These are phyloP conservation scores for Therioaphis trifolii DNA, from an alignment of 2,888 invertebrate species.

Conservation along the genomic window DNA sequence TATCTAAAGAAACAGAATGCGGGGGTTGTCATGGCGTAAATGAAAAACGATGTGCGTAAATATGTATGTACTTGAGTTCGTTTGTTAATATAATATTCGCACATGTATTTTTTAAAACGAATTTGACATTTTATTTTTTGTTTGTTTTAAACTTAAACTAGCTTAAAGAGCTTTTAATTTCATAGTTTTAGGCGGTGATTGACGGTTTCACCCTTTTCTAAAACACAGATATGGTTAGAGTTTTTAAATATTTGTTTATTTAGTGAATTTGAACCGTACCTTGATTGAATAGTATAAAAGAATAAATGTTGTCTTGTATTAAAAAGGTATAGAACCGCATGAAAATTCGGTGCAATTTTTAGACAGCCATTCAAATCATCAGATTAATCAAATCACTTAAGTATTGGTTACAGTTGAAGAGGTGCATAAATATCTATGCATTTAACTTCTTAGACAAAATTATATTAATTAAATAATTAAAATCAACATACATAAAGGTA, in stretches of 20 bases:
- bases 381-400: slow-evolving; percentile 15
- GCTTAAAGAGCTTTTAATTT: too few relatives aligned
- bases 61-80: background rate
- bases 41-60: background rate
- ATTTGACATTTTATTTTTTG: too few relatives aligned
- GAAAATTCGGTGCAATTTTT: background rate
- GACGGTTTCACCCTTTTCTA: too few relatives aligned
- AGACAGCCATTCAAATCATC: background rate
- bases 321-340: too few relatives aligned
- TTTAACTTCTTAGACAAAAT: background rate
- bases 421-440: slow-evolving; percentile 9
- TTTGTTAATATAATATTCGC: background rate
- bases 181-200: too few relatives aligned
- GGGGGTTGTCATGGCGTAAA: background rate
- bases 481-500: slow-evolving; percentile 12
- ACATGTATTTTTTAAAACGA: too few relatives aligned
- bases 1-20: background rate
- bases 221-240: too few relatives aligned
- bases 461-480: slow-evolving; percentile 33
- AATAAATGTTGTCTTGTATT: too few relatives aligned
- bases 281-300: too few relatives aligned
- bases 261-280: too few relatives aligned
- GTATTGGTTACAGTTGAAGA: slow-evolving; percentile 12
- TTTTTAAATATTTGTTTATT: too few relatives aligned
- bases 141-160: too few relatives aligned